Percentiles rank a stretch among this genome's conserved stretches.
Evolutionary conservation across 2,797 vertebrate species (phyloP).

Genomic region (Halcyon chelicuti): DNA sequence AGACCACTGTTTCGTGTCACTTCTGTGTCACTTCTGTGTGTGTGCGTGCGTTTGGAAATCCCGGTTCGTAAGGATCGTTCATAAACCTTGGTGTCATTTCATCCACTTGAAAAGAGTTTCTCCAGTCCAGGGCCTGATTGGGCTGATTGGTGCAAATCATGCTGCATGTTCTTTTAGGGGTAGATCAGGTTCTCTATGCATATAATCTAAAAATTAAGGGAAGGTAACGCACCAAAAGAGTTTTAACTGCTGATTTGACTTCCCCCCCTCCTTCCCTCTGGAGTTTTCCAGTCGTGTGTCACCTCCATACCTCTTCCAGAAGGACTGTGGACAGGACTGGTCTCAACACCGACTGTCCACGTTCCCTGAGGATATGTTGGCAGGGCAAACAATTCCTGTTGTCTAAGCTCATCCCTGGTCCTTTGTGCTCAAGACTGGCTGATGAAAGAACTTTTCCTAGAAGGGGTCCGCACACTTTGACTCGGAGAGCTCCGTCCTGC

Average conservation of each 20-base stretch:
- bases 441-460: neutral
- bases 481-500: neutral
- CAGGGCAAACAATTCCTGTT: slow-evolving; percentile 41
- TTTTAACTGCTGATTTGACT: slow-evolving; percentile 60
- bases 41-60: slow-evolving; percentile 12
- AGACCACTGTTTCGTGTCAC: neutral
- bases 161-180: slow-evolving; percentile 71
- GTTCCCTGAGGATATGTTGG: slow-evolving; percentile 12
- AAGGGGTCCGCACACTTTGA: neutral
- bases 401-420: neutral
- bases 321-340: slow-evolving; percentile 51
- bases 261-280: neutral
- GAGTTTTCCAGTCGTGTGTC: slow-evolving; percentile 28
- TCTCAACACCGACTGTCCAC: neutral
- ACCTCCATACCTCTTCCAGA: slow-evolving; percentile 29
- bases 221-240: slow-evolving; percentile 53
- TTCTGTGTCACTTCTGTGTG: slow-evolving; percentile 24
- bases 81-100: neutral
- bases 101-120: slow-evolving; percentile 29
- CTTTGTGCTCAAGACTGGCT: neutral
- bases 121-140: slow-evolving; percentile 26
- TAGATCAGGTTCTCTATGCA: slow-evolving; percentile 74
- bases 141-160: slow-evolving; percentile 55
- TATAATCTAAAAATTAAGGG: slow-evolving; percentile 54
- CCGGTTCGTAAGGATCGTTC: neutral